Percentiles rank a stretch among this genome's conserved stretches.
These are phyloP conservation scores for Tor tambroides DNA, from an alignment of 2,113 vertebrate genomes.

Conservation along the genomic window DNA sequence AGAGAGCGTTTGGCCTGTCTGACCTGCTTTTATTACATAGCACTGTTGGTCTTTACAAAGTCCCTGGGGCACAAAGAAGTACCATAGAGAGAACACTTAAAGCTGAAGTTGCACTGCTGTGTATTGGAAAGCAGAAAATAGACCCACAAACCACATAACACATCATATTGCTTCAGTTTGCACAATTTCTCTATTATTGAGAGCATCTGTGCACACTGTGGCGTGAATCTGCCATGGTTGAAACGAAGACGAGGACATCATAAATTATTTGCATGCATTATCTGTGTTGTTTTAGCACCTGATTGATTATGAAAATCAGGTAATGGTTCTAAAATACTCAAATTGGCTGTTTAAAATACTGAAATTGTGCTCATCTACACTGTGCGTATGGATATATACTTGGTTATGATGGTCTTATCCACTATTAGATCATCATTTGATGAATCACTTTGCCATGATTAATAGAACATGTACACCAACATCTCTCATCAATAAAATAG, in stretches of 20 bases:
- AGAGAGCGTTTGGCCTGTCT: constrained; percentile 27
- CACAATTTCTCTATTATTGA: background rate
- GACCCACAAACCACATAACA: background rate
- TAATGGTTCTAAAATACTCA: background rate
- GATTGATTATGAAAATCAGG: background rate
- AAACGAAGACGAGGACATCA: background rate
- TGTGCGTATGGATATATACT: background rate
- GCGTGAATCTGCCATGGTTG: background rate
- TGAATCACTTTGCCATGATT: background rate
- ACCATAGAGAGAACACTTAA: background rate
- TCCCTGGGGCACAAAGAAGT: constrained; percentile 22
- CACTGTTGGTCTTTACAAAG: constrained; percentile 18
- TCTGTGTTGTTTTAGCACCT: background rate
- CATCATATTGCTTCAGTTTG: background rate
- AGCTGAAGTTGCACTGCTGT: background rate
- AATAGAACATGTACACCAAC: background rate
- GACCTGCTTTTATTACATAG: constrained; percentile 31
- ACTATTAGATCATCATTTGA: background rate
- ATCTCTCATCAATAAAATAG: background rate
- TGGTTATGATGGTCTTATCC: background rate
- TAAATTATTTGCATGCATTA: background rate
- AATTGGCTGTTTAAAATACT: background rate
- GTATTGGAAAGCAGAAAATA: background rate
- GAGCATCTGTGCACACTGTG: background rate
- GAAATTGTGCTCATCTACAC: background rate